Evolutionary conservation across 2,888 invertebrate species (phyloP).

Genomic region (Malthinus flaveolus): DNA sequence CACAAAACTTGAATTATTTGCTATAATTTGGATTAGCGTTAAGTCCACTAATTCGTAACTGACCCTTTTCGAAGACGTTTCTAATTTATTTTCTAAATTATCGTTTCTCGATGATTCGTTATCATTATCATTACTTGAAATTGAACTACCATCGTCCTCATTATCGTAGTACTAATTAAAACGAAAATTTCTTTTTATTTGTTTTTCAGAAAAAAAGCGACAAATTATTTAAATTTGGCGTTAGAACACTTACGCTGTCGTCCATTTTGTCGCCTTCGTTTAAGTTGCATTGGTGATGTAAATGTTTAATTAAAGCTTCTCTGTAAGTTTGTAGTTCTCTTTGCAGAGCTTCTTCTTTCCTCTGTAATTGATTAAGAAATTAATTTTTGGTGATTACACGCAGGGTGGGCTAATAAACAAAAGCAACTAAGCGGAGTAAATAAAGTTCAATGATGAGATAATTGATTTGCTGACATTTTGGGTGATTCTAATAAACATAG

Average conservation of each 20-base stretch:
- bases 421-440: no score
- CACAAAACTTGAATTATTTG: no score
- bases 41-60: constrained; percentile 34
- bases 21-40: background rate
- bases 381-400: no score
- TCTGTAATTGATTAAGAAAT: constrained; percentile 55
- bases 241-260: constrained; percentile 59
- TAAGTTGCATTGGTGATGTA: constrained; percentile 67
- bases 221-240: constrained; percentile 2
- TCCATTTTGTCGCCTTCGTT: constrained; percentile 58
- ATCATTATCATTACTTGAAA: constrained; percentile 14
- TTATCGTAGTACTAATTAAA: constrained; percentile 34
- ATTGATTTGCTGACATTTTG: no score
- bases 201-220: background rate
- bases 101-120: constrained; percentile 10
- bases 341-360: constrained; percentile 75
- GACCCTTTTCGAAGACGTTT: constrained; percentile 41
- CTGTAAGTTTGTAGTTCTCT: constrained; percentile 79
- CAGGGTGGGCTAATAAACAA: no score
- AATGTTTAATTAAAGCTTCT: constrained; percentile 70
- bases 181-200: constrained; percentile 5
- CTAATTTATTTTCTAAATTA: constrained; percentile 19
- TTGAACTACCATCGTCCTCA: constrained; percentile 28
- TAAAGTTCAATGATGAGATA: no score
- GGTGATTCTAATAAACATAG: no score